A percentile compares a stretch with the other conserved stretches of the same genome.
These are phyloP conservation scores for Willowsia nigromaculata DNA, from an alignment of 2,888 invertebrate genomes.

Conservation along the genomic window DNA sequence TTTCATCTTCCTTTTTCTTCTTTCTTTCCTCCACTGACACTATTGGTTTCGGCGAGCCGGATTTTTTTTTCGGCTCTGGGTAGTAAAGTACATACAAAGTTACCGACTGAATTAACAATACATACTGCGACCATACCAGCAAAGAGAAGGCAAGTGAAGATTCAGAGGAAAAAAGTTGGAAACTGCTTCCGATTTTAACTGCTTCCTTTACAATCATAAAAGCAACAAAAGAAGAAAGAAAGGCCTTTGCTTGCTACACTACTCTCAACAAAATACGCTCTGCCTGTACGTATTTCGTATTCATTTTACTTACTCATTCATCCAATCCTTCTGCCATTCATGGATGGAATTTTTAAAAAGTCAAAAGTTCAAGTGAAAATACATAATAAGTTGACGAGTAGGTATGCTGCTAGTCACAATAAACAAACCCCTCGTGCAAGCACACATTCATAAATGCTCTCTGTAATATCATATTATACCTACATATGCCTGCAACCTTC, in stretches of 20 bases:
- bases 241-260: not conserved
- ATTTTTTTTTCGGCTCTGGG: conserved; percentile 20
- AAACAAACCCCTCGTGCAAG: conserved; percentile 11
- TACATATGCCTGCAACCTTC: not conserved
- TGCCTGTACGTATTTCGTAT: conserved; percentile 53
- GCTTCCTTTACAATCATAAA: conserved; percentile 36
- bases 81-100: not conserved
- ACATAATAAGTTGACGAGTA: conserved; percentile 29
- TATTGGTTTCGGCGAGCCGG: conserved; percentile 1
- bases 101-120: not conserved
- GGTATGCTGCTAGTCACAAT: conserved; percentile 29
- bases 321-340: conserved; percentile 70
- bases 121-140: not conserved
- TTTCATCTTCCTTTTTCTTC: conserved; percentile 12
- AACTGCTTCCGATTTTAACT: conserved; percentile 48
- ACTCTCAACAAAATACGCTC: not conserved
- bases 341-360: conserved; percentile 75
- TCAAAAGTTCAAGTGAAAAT: conserved; percentile 63
- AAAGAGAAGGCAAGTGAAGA: not conserved
- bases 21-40: not conserved
- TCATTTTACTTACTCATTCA: conserved; percentile 68
- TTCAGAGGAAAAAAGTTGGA: conserved; percentile 3
- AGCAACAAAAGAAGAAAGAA: conserved; percentile 7
- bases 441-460: too few species aligned
- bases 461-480: not conserved